Conservation (phyloP, 2,113 vertebrate species). For the Hemibates koningsi region DNA sequence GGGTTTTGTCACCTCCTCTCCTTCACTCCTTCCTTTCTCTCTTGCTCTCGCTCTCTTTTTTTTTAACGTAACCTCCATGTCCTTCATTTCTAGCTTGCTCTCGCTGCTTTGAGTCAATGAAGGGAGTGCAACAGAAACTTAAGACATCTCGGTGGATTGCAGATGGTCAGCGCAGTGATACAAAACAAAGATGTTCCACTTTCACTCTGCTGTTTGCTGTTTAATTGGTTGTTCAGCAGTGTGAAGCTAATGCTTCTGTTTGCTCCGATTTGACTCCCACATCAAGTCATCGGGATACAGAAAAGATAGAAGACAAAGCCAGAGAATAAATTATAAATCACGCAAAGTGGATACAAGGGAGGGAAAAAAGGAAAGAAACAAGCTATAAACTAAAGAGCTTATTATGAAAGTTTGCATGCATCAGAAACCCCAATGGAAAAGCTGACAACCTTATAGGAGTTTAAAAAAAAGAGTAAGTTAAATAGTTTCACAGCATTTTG, state of each 20-base stretch:
- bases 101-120: neutral
- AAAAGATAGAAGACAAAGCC: neutral
- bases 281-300: neutral
- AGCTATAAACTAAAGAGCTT: neutral
- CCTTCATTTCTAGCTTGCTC: neutral
- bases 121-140: neutral
- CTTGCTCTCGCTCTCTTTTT: neutral
- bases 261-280: neutral
- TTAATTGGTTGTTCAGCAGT: neutral
- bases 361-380: neutral
- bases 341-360: neutral
- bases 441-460: neutral
- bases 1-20: slow-evolving; percentile 14
- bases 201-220: neutral
- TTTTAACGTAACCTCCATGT: neutral
- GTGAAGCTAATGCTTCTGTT: neutral
- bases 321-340: neutral
- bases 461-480: neutral
- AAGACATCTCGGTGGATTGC: neutral
- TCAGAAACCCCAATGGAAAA: neutral
- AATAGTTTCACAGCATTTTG: neutral
- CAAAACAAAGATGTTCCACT: slow-evolving; percentile 8
- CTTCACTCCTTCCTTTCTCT: neutral
- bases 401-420: neutral
- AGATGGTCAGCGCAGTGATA: slow-evolving; percentile 1